Base-by-base conservation (phyloP, 2,113 vertebrate genomes). In the Pomatorhinus ruficollis region DNA sequence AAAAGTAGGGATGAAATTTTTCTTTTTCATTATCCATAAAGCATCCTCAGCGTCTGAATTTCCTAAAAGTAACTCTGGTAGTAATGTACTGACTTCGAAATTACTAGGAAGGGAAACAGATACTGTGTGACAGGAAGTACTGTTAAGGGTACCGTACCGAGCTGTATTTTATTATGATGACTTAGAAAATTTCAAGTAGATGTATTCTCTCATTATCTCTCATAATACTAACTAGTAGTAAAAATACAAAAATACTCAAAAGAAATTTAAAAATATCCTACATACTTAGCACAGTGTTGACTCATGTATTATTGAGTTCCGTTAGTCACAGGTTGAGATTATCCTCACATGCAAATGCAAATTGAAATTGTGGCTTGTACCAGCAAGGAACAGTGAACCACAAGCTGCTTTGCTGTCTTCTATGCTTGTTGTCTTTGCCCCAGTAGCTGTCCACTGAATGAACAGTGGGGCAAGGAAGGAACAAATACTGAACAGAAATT, bases 1-100 rank as follows among this genome's bases (percentile, higher is more conserved):
- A 79, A 87, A 95, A 93, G 66, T 50, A 94, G 71, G 70, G 69
- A 94, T 93, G 97, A 97, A 90, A 75, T 95, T 96, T 96, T 88
- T 96, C 72, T 92, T 93, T 89, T 87, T 83, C 54, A n/a, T 39
- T 37, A 79, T 15, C 42, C 22, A 74, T 64, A 92, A 57, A 5
- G 45, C 30, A 18, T 92, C 49, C 35, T 63, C 9, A 10, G 50
- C 9, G 84, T 64, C 30, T 87, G 64, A 81, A 59, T 81, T 69
- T 71, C 31, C 52, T 53, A 78, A 53, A 74, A 84, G 35, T n/a
- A 42, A 31, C 20, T 27, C 37, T 64, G 21, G 56, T 28, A 37
- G 30, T 44, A 89, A n/a, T 47, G 64, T 65, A 53, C 76, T 20
- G 40, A 86, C 42, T 61, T 63, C 59, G 45, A 70, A 86, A 68